Evolutionary conservation across 1,140 invertebrate genomes (phyloP), one percentile per base, ranked within the genome.

Genomic region (Pseudomyrmex sp.): DNA sequence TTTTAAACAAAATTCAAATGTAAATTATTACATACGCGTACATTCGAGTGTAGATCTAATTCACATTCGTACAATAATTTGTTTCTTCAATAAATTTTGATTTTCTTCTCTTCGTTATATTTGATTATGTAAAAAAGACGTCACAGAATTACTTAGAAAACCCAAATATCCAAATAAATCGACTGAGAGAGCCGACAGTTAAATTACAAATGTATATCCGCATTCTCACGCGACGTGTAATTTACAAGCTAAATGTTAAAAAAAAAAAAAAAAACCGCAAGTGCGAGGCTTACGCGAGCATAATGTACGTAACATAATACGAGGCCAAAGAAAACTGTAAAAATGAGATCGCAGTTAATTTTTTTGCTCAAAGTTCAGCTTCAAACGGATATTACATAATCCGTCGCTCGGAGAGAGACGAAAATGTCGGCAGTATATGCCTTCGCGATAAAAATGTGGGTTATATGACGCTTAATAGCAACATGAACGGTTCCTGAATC

Each of bases 1-100:
- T 91, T 52, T 63, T 35, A 35, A 35, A 35, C 35, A 77, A 52
- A 89, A 85, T 72, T 58, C 59, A 61, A 79, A 9, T 18, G 10
- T 5, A 35, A 35, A 35, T 35, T 35, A 18, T 79, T 52, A 13
- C 48, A 68, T 4, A 58, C 4, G 13, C 0, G 2, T 35, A 3
- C 10, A 58, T 79, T 70, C 20, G 15, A 48, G 20, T 15, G 12
- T n/a, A 4, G 5, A 35, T 35, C 35, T 35, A 35, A 35, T 35
- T 5, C 35, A 35, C 1, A 35, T 26, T 26, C 3, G 2, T 35
- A 35, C 35, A 35, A 35, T 35, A 35, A 35, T 35, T 35, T 35
- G 4, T 35, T 7, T 35, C 35, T 35, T 35, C 35, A 35, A 26
- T 26, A 26, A 35, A 35, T 35, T 35, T 35, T 35, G 35, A 35